Conservation (phyloP, 64 coral and sea anemone genomes). For the Dendrophyllia cribrosa region DNA sequence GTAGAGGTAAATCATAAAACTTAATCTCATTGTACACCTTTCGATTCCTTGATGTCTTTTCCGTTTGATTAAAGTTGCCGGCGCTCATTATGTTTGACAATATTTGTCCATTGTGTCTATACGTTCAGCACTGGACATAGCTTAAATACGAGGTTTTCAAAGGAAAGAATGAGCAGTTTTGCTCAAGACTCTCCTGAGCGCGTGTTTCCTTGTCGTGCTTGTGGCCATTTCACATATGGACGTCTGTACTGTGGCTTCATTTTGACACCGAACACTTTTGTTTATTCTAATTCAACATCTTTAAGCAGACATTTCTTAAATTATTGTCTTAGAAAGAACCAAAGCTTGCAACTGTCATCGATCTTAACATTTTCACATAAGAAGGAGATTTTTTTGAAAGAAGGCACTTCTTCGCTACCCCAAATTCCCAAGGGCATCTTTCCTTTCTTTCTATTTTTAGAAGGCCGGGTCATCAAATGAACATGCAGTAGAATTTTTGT, state of each 20-base stretch:
- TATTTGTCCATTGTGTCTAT: slow-evolving; percentile 19
- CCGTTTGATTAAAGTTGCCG: not conserved
- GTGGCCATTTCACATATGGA: no score
- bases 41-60: not conserved
- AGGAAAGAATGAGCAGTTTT: not conserved
- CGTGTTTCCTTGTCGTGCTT: no score
- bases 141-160: not conserved
- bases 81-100: not conserved
- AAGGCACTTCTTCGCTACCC: not conserved
- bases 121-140: not conserved
- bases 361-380: not conserved
- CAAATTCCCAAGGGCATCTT: not conserved
- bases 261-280: no score
- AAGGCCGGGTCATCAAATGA: not conserved
- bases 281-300: no score
- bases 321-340: no score
- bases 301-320: no score
- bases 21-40: not conserved
- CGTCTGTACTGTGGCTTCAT: no score
- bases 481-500: not conserved
- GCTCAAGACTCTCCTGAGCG: no score
- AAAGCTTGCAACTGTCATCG: no score
- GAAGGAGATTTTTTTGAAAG: not conserved
- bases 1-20: not conserved
- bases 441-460: not conserved